Base-by-base conservation (phyloP, 2,888 invertebrate species). In the Drosophila algonquin region DNA sequence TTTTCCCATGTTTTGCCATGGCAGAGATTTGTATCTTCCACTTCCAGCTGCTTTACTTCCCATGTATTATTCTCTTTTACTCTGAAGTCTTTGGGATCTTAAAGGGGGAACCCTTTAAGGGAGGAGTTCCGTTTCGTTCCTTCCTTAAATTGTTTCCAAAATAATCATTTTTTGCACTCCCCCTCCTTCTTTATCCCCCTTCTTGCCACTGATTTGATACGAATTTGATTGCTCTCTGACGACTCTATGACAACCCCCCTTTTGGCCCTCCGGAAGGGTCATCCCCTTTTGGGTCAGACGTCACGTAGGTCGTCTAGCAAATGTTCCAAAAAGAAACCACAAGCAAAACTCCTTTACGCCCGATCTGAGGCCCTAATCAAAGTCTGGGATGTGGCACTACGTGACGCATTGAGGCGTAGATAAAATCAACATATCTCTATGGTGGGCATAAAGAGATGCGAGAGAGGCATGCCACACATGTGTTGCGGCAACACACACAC, bases 331-430 rank as follows among this genome's bases (percentile, higher is more conserved):
- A 30, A 7, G 35, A 54, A 52, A 57, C 73, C 73, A 40, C 51
- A 32, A 73, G 63, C 52, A 73, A 51, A 52, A 46, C 53, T 58
- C 18, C 14, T 14, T 47, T 46, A 35, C 65, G 55, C 56, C 47
- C 47, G 48, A 62, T 40, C 65, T 78, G 70, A 75, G 63, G 67
- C 56, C 80, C 72, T 73, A 74, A 73, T 72, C 72, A 47, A 61
- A 63, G 61, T 52, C 64, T 68, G 58, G 16, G 61, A 58, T 67
- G 73, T 67, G 58, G 40, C 27, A 47, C 65, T 81, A 85, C 84
- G 84, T 89, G 84, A 73, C 74, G 45, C 77, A 79, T 60, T 83
- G 63, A 54, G 61, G 51, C 61, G 35, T 54, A 64, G 68, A 69
- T 65, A 81, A 74, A 75, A 70, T 69, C 70, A 73, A 59, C 67